Evolutionary conservation across 2,888 invertebrate genomes (phyloP).

Genomic region (Tachina lurida): DNA sequence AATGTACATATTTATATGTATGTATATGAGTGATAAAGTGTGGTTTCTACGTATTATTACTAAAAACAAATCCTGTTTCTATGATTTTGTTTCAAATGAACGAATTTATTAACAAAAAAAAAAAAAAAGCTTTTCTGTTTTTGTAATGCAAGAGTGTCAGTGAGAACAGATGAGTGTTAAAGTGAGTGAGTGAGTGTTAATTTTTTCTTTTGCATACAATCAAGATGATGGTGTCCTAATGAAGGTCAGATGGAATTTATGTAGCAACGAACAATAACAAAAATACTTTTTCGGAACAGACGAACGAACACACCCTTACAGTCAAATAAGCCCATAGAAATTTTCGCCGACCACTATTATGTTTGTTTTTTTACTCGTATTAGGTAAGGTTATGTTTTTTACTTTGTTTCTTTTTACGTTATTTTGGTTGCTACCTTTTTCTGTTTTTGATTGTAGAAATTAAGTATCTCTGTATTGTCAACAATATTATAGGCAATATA

Average conservation of each 20-base stretch:
- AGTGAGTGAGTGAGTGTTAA: slow-evolving; percentile 20
- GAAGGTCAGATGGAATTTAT: slow-evolving; percentile 67
- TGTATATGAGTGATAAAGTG: not conserved
- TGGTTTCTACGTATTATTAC: not conserved
- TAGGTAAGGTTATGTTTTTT: slow-evolving; percentile 65
- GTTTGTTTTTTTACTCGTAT: slow-evolving; percentile 26
- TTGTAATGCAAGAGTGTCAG: not conserved
- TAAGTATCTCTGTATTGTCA: slow-evolving; percentile 17
- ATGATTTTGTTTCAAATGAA: slow-evolving; percentile 15
- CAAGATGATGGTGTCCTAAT: slow-evolving; percentile 68
- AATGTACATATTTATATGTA: not conserved
- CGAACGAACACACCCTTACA: slow-evolving; percentile 31
- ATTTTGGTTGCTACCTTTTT: slow-evolving; percentile 5
- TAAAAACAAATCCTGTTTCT: slow-evolving; percentile 42
- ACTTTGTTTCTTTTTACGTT: not conserved
- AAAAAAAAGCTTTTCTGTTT: slow-evolving; percentile 35
- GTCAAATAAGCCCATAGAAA: slow-evolving; percentile 16
- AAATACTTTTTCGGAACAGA: slow-evolving; percentile 4
- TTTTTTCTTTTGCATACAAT: slow-evolving; percentile 37
- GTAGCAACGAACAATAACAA: slow-evolving; percentile 45
- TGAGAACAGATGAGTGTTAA: slow-evolving; percentile 9
- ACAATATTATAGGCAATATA: slow-evolving; percentile 4
- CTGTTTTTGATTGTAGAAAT: not conserved
- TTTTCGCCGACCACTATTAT: slow-evolving; percentile 44
- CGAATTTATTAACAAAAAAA: not conserved